Conservation (phyloP, 2,888 invertebrate species). For the Prosopocoilus inquinatus region DNA sequence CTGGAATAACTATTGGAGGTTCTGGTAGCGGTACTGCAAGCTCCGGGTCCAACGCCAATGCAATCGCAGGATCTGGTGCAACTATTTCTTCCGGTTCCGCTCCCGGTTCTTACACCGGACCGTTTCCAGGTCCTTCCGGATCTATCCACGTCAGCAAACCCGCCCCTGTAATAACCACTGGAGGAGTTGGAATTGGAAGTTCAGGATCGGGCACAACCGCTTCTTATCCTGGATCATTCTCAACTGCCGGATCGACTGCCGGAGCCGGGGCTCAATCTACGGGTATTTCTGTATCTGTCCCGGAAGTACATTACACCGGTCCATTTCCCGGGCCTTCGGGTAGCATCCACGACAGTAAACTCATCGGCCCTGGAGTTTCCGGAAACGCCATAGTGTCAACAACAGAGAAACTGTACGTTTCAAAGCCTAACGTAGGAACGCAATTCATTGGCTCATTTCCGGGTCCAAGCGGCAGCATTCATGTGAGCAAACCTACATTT, state of each 20-base stretch:
- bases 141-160: neutral
- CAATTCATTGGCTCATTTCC: slow-evolving; percentile 26
- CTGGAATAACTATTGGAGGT: neutral
- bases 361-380: neutral
- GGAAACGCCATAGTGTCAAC: no score
- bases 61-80: neutral
- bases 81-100: neutral
- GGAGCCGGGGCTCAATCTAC: no score
- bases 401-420: no score
- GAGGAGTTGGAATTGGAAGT: neutral
- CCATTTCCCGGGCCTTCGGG: slow-evolving; percentile 24
- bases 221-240: slow-evolving; percentile 17
- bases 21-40: neutral
- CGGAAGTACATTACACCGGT: slow-evolving; percentile 15
- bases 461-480: slow-evolving; percentile 20
- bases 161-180: neutral
- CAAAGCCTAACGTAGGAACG: no score
- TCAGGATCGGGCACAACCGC: no score
- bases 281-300: no score
- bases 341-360: slow-evolving; percentile 23
- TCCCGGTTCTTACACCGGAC: slow-evolving; percentile 5
- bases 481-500: slow-evolving; percentile 23
- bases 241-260: no score
- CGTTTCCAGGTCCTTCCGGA: slow-evolving; percentile 16
- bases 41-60: neutral